phyloP scores from a whole-genome alignment of 2,797 vertebrate genomes.

The Phrynocephalus vlangalii region DNA sequence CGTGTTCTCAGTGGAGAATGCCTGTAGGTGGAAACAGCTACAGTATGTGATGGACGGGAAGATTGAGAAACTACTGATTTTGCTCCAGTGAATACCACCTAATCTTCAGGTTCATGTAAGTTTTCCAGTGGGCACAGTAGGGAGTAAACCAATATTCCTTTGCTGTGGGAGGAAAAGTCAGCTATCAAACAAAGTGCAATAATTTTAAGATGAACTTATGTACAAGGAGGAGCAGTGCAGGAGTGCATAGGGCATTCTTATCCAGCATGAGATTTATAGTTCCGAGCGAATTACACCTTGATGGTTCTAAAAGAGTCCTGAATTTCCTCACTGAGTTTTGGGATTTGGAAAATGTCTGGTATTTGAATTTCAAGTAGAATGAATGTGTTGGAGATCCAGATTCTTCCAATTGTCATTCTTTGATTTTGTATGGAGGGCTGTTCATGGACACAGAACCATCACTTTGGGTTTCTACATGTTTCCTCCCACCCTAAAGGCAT shows the following conservation, averaged over 20 bases:
- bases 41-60: slow-evolving; percentile 41
- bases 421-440: too few species aligned
- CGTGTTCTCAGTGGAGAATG: slow-evolving; percentile 20
- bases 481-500: too few species aligned
- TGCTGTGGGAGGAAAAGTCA: slow-evolving; percentile 41
- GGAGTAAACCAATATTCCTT: slow-evolving; percentile 25
- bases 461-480: too few species aligned
- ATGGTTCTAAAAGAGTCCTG: background rate
- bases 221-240: background rate
- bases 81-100: slow-evolving; percentile 23
- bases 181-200: slow-evolving; percentile 6
- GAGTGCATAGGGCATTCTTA: background rate
- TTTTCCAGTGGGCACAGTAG: slow-evolving; percentile 7
- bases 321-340: background rate
- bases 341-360: background rate
- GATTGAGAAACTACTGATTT: slow-evolving; percentile 26
- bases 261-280: background rate
- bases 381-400: too few species aligned
- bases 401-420: too few species aligned
- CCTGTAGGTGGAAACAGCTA: slow-evolving; percentile 16
- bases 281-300: background rate
- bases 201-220: background rate
- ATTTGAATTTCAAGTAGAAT: background rate
- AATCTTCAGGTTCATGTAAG: background rate
- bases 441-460: too few species aligned